These are phyloP conservation scores for Lycaon pictus DNA, from an alignment of 2,113 vertebrate genomes.

Conservation along the genomic window DNA sequence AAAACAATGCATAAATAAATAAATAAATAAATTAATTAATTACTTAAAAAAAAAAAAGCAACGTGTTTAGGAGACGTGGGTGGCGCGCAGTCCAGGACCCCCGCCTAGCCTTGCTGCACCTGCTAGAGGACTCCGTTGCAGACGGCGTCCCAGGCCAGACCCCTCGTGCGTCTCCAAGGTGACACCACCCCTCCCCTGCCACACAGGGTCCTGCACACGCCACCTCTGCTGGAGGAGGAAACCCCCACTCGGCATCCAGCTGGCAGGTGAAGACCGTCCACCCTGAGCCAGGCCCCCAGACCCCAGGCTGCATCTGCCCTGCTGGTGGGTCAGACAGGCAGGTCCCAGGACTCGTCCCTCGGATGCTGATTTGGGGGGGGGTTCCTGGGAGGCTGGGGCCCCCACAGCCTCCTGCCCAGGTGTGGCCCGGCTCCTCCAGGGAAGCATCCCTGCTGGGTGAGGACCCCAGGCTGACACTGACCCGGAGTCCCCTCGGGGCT, in stretches of 20 bases:
- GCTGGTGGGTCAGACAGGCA: neutral
- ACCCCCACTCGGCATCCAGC: neutral
- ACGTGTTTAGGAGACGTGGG: too few species aligned
- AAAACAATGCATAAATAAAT: too few species aligned
- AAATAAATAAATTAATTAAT: too few species aligned
- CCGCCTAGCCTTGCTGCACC: too few species aligned
- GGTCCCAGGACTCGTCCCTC: neutral
- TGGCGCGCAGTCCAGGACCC: too few species aligned
- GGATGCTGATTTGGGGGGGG: neutral
- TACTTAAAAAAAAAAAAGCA: too few species aligned
- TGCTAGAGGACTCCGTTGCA: too few species aligned
- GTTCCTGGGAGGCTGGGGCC: too few species aligned
- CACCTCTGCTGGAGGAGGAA: neutral
- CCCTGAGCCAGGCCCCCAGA: neutral
- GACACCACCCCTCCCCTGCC: neutral
- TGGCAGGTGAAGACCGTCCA: neutral
- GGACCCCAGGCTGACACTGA: neutral
- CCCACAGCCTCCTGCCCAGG: neutral
- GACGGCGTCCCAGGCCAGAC: too few species aligned
- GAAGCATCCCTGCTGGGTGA: fast-evolving
- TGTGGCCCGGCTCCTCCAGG: neutral
- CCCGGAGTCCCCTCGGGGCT: neutral
- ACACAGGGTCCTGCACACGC: neutral
- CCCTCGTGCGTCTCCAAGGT: fast-evolving
- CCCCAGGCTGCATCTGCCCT: fast-evolving